phyloP scores from a whole-genome alignment of 2,888 invertebrate genomes.

The Melieria crassipennis region DNA sequence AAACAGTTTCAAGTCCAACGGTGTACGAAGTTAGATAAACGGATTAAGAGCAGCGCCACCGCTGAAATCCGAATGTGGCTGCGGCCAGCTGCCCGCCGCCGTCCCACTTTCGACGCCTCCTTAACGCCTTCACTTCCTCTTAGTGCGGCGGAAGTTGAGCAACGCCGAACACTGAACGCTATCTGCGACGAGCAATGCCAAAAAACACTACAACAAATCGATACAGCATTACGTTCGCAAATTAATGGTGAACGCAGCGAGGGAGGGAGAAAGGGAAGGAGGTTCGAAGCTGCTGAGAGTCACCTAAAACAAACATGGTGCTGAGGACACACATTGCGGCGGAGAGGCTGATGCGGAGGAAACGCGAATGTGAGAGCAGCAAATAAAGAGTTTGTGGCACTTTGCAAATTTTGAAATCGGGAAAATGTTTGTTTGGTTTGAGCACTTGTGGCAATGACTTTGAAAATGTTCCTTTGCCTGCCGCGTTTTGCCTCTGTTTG shows the following conservation, averaged over 20 bases:
- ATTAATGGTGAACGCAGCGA: constrained; percentile 7
- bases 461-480: no score
- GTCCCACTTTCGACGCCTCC: not conserved
- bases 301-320: not conserved
- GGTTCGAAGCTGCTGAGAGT: not conserved
- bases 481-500: no score
- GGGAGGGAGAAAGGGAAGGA: not conserved
- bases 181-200: constrained; percentile 3
- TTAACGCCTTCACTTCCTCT: not conserved
- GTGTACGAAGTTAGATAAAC: constrained; percentile 67
- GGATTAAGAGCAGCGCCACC: constrained; percentile 59
- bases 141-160: not conserved
- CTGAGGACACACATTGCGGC: not conserved
- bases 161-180: not conserved
- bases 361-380: no score
- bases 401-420: no score
- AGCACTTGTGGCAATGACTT: no score
- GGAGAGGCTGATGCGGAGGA: not conserved
- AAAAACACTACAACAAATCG: constrained; percentile 30
- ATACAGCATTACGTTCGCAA: constrained; percentile 20
- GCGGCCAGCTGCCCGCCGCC: constrained; percentile 5
- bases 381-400: no score
- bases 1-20: constrained; percentile 61
- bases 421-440: no score
- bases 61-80: constrained; percentile 24